Conservation (phyloP, 2,797 vertebrate species). For the Macrochelys suwanniensis region DNA sequence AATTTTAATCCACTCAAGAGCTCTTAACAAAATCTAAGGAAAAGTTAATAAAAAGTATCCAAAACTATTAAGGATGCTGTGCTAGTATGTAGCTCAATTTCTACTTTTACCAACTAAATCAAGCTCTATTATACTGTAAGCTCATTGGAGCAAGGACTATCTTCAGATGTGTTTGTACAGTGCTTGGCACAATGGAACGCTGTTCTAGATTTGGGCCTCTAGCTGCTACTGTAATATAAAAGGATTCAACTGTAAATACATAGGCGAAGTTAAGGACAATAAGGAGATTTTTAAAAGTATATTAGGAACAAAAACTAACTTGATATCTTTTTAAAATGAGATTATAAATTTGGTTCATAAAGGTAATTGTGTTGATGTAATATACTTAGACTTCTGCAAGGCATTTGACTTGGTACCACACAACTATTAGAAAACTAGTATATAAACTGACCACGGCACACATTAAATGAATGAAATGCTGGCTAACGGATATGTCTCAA, state of each 20-base stretch:
- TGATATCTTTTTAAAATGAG: too few relatives aligned
- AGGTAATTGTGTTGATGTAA: too few relatives aligned
- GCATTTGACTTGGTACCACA: too few relatives aligned
- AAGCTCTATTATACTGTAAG: neutral
- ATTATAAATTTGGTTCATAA: too few relatives aligned
- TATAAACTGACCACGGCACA: too few relatives aligned
- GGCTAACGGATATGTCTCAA: too few relatives aligned
- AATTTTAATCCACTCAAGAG: neutral
- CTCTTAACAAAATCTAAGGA: neutral
- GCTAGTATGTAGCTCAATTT: neutral
- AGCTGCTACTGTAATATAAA: neutral
- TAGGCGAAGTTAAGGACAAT: too few relatives aligned
- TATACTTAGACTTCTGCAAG: too few relatives aligned
- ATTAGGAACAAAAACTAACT: too few relatives aligned
- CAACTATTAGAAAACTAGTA: too few relatives aligned
- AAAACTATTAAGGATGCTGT: neutral
- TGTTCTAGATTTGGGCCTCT: neutral
- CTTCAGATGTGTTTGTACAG: neutral
- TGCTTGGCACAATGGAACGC: neutral
- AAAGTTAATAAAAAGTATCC: neutral
- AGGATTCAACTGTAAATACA: neutral
- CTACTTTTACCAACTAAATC: neutral
- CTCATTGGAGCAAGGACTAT: neutral
- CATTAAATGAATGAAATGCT: too few relatives aligned
- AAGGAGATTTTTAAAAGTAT: too few relatives aligned